phyloP scores from a whole-genome alignment of 2,797 vertebrate genomes.

The Aphelocoma californica region DNA sequence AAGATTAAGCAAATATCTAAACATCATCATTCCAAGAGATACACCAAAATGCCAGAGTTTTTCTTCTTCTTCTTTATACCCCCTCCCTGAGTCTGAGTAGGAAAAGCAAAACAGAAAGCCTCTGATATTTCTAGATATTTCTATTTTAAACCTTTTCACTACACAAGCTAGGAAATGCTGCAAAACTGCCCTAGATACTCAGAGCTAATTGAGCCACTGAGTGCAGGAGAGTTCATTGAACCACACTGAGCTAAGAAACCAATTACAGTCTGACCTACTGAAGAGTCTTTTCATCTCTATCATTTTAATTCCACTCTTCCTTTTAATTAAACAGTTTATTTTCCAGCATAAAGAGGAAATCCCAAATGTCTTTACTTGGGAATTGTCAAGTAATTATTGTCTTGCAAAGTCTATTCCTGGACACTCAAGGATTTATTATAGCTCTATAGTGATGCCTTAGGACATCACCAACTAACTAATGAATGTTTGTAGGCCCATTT shows the following conservation, averaged over 20 bases:
- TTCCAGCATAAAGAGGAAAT: not conserved
- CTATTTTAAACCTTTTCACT: not conserved
- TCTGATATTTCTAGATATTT: not conserved
- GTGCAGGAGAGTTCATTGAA: slow-evolving; percentile 6
- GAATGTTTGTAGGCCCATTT: not conserved
- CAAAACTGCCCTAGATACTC: not conserved
- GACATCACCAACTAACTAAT: not conserved
- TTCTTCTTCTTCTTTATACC: not conserved
- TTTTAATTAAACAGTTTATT: slow-evolving; percentile 32
- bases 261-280: not conserved
- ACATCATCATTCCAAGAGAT: not conserved
- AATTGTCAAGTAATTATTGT: slow-evolving; percentile 1
- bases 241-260: not conserved
- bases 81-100: not conserved
- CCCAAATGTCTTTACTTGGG: not conserved
- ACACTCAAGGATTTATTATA: not conserved
- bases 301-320: not conserved
- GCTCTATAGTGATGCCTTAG: not conserved
- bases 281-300: not conserved
- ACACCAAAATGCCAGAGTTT: not conserved
- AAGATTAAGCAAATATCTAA: not conserved
- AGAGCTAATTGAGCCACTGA: not conserved
- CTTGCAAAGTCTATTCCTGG: not conserved
- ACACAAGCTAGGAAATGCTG: not conserved
- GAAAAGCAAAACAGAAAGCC: not conserved